These are phyloP conservation scores for Empidonax traillii DNA, from an alignment of 2,113 vertebrate genomes.

Conservation along the genomic window DNA sequence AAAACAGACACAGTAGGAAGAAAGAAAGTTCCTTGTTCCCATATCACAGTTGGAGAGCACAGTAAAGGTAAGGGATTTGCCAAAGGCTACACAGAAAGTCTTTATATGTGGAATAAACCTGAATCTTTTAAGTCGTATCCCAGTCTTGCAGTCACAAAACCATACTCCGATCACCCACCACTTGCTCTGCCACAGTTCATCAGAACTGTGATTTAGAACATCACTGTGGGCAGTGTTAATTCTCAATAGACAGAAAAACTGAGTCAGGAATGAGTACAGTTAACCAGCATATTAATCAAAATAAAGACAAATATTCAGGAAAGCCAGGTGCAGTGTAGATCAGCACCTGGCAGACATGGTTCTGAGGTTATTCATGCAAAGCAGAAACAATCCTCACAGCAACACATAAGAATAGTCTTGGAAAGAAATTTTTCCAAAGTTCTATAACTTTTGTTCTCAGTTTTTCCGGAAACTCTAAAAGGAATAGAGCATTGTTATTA, in stretches of 20 bases:
- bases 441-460: not conserved
- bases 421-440: not conserved
- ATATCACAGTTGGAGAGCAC: not conserved
- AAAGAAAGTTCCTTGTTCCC: not conserved
- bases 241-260: not conserved
- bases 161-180: not conserved
- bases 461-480: not conserved
- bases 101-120: not conserved
- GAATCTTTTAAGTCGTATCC: not conserved
- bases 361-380: not conserved
- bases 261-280: not conserved
- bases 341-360: not conserved
- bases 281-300: not conserved
- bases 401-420: not conserved
- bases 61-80: not conserved
- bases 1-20: not conserved
- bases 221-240: not conserved
- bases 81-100: not conserved
- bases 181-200: not conserved
- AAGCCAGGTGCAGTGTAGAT: slow-evolving; percentile 16
- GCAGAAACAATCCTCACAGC: not conserved
- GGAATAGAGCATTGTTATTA: not conserved
- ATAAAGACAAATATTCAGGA: slow-evolving; percentile 6
- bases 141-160: not conserved
- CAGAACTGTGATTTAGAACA: not conserved